A percentile compares a stretch with the other conserved stretches of the same genome.
Conservation (phyloP, 92 coral and sea anemone species). For the Epizoanthus rinbou region DNA sequence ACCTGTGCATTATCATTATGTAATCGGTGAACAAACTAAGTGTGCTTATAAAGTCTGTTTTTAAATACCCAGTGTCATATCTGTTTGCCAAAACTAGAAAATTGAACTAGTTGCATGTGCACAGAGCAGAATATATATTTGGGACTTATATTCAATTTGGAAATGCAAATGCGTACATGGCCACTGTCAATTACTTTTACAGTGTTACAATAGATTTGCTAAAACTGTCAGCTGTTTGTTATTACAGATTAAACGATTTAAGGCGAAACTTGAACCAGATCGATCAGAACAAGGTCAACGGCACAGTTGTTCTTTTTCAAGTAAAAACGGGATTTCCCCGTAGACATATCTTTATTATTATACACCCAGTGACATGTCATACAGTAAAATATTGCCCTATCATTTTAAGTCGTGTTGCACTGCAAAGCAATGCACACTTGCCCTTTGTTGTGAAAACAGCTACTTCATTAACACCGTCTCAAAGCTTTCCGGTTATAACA, state of each 20-base stretch:
- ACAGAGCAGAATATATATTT: no score
- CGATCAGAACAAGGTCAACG: not conserved
- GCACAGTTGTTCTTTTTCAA: not conserved
- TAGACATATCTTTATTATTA: not conserved
- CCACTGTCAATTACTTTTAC: no score
- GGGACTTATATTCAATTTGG: no score
- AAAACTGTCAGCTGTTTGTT: no score
- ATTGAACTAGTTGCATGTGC: no score
- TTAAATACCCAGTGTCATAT: no score
- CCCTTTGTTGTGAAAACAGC: not conserved
- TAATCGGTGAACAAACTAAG: not conserved
- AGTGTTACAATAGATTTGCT: no score
- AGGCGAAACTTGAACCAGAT: not conserved
- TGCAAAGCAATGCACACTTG: not conserved
- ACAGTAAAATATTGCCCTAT: conserved; percentile 10
- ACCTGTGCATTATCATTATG: not conserved
- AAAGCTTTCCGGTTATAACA: not conserved
- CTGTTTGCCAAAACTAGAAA: no score
- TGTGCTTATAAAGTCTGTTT: no score
- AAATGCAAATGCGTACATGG: no score
- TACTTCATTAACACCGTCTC: not conserved
- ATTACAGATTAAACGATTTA: no score
- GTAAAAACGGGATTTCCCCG: not conserved
- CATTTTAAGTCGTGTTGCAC: not conserved
- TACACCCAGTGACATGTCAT: not conserved